A percentile compares a stretch with the other conserved stretches of the same genome.
Conservation (phyloP, 30 jellyfish, hydroid and myxozoan genomes). For the Turritopsis dohrnii region DNA sequence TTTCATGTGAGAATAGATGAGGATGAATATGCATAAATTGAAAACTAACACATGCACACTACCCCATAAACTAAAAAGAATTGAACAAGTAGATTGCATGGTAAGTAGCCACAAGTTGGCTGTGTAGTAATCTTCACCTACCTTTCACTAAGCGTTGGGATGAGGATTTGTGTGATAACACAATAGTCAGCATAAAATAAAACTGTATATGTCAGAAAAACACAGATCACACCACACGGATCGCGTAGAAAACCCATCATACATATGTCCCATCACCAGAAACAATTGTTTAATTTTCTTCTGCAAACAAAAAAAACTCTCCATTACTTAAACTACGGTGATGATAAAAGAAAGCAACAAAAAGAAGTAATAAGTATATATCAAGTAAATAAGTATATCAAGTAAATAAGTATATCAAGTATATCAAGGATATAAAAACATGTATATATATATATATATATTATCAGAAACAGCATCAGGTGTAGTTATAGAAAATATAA, state of each 20-base stretch:
- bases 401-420: no score
- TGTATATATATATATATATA: no score
- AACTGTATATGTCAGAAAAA: slow-evolving; percentile 54
- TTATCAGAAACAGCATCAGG: no score
- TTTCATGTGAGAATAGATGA: slow-evolving; percentile 71
- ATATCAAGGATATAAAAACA: no score
- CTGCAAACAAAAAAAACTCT: not conserved
- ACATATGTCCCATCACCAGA: no score
- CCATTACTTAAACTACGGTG: no score
- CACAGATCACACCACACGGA: slow-evolving; percentile 83
- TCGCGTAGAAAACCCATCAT: slow-evolving; percentile 60
- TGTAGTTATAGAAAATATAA: no score
- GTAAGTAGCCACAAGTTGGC: not conserved
- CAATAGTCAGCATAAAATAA: slow-evolving; percentile 81
- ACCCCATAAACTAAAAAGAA: slow-evolving; percentile 83
- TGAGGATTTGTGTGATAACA: slow-evolving; percentile 49
- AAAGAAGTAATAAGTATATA: no score
- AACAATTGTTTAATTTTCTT: not conserved
- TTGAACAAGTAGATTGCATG: not conserved
- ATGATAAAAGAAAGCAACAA: no score
- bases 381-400: no score
- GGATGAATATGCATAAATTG: slow-evolving; percentile 60
- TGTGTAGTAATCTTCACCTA: not conserved
- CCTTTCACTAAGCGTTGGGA: slow-evolving; percentile 74
- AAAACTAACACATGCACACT: slow-evolving; percentile 67